Percentiles rank a stretch among this genome's conserved stretches.
Evolutionary conservation across 2,888 invertebrate genomes (phyloP).

Genomic region (Troides helena): DNA sequence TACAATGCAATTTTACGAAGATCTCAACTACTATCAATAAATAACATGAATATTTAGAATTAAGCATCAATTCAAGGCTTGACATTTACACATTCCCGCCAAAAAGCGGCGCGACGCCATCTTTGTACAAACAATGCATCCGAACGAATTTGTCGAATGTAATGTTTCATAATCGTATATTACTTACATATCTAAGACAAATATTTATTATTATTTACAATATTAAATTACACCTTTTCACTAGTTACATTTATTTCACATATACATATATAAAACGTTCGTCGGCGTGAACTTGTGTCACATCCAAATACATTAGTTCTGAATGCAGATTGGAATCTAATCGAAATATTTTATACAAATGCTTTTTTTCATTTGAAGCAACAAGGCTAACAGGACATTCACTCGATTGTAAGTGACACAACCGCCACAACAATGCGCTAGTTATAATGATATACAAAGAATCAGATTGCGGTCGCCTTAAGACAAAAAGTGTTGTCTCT

Average conservation of each 20-base stretch:
- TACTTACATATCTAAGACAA: conserved; percentile 16
- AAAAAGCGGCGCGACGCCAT: conserved; percentile 49
- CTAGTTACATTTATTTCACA: conserved; percentile 6
- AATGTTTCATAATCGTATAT: not conserved
- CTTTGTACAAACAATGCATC: conserved; percentile 37
- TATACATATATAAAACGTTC: not conserved
- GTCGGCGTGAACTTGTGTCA: not conserved
- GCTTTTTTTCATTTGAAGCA: too few relatives aligned
- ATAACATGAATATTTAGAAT: conserved; percentile 76
- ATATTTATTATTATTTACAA: conserved; percentile 25
- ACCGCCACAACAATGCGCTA: too few relatives aligned
- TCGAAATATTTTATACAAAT: too few relatives aligned
- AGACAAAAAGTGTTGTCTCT: too few relatives aligned
- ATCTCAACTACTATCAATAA: conserved; percentile 73
- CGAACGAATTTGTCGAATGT: conserved; percentile 26
- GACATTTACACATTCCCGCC: conserved; percentile 47
- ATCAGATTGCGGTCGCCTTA: too few relatives aligned
- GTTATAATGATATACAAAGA: too few relatives aligned
- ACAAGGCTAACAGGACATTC: too few relatives aligned
- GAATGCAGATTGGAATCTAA: too few relatives aligned
- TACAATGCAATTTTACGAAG: conserved; percentile 66
- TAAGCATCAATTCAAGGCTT: conserved; percentile 69
- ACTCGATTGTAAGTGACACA: too few relatives aligned
- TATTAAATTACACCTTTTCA: not conserved
- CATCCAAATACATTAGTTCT: too few relatives aligned